phyloP scores from a whole-genome alignment of 1,140 invertebrate genomes.

The Chrysopa pallens region DNA sequence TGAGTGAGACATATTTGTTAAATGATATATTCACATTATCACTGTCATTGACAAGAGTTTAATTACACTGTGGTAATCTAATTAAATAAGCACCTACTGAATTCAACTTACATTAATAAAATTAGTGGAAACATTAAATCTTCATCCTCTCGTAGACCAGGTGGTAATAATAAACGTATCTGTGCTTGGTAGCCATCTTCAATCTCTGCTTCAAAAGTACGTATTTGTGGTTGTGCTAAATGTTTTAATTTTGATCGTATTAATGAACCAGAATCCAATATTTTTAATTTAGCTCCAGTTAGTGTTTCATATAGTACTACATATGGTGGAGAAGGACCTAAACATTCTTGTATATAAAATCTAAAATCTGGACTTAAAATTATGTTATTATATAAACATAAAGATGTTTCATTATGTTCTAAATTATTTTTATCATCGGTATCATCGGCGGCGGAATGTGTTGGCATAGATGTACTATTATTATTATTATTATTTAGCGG shows the following conservation, averaged over 20 bases:
- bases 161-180: conserved; percentile 53
- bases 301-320: conserved; percentile 35
- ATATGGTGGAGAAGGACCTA: conserved; percentile 49
- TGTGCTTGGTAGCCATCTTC: conserved; percentile 29
- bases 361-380: conserved; percentile 16
- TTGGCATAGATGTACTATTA: not conserved
- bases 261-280: conserved; percentile 33
- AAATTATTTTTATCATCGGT: conserved; percentile 5
- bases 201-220: conserved; percentile 33
- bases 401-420: not conserved
- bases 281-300: conserved; percentile 30
- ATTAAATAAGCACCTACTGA: too few species aligned
- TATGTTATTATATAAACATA: conserved; percentile 14
- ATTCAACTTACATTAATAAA: conserved; percentile 51
- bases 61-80: too few species aligned
- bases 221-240: conserved; percentile 34
- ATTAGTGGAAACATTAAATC: conserved; percentile 66
- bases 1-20: too few species aligned
- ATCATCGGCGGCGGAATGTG: not conserved
- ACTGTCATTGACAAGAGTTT: too few species aligned
- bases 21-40: too few species aligned
- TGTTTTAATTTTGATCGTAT: conserved; percentile 26
- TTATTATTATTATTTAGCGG: conserved; percentile 6
- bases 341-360: conserved; percentile 44
- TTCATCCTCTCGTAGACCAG: conserved; percentile 60